Evolutionary conservation across 2,113 vertebrate species (phyloP).

Genomic region (Bujurquina vittata): DNA sequence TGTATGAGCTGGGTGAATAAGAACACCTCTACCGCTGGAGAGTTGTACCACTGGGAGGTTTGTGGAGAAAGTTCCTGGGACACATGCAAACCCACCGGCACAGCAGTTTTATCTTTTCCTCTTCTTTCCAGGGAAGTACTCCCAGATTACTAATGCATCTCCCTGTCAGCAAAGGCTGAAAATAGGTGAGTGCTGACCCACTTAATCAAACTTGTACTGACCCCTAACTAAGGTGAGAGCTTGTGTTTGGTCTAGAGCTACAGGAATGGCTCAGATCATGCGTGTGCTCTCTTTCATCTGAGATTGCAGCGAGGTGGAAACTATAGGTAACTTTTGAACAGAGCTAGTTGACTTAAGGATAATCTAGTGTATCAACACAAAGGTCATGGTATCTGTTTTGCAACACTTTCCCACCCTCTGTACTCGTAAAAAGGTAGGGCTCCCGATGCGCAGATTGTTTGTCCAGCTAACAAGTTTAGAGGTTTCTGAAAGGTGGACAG

Average conservation of each 20-base stretch:
- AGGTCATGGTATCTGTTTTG: slow-evolving; percentile 49
- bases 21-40: slow-evolving; percentile 54
- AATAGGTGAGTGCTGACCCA: slow-evolving; percentile 79
- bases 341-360: slow-evolving; percentile 47
- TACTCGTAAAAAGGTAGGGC: slow-evolving; percentile 42
- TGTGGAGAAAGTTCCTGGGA: slow-evolving; percentile 59
- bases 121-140: slow-evolving; percentile 66
- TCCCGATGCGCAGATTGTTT: slow-evolving; percentile 46
- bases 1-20: slow-evolving; percentile 43
- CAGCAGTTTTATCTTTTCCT: slow-evolving; percentile 71
- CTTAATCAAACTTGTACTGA: slow-evolving; percentile 76
- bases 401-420: slow-evolving; percentile 54
- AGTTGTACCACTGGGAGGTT: slow-evolving; percentile 54
- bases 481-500: slow-evolving; percentile 51
- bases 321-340: slow-evolving; percentile 35
- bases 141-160: slow-evolving; percentile 78
- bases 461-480: slow-evolving; percentile 66
- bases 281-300: slow-evolving; percentile 29
- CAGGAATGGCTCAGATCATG: slow-evolving; percentile 43
- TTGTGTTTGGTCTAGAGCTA: slow-evolving; percentile 67
- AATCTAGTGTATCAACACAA: slow-evolving; percentile 51
- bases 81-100: slow-evolving; percentile 57
- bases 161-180: slow-evolving; percentile 73
- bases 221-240: slow-evolving; percentile 73
- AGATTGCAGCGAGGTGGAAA: slow-evolving; percentile 28